phyloP scores from a whole-genome alignment of 1,140 invertebrate species.

The Pseudomyrmex concolor region DNA sequence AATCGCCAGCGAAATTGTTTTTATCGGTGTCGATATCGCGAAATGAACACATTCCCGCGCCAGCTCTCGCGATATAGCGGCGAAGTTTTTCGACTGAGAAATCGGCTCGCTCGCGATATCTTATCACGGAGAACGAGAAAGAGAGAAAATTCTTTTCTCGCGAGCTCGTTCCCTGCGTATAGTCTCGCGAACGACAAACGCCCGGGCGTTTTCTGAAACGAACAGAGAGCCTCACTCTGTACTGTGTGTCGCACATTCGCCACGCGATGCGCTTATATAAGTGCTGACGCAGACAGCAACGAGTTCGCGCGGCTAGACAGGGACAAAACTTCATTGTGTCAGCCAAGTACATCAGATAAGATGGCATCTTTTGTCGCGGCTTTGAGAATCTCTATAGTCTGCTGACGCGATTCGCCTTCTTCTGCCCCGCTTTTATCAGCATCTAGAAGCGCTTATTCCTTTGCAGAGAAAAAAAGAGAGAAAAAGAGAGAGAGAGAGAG shows the following conservation, averaged over 20 bases:
- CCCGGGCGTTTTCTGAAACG: slow-evolving; percentile 4
- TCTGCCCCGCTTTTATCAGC: slow-evolving; percentile 13
- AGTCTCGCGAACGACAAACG: slow-evolving; percentile 16
- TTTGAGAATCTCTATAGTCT: slow-evolving; percentile 35
- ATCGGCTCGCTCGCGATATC: slow-evolving; percentile 59
- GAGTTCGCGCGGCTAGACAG: slow-evolving; percentile 34
- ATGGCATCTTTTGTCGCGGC: slow-evolving; percentile 63
- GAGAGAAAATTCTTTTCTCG: slow-evolving; percentile 19
- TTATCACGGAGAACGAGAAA: slow-evolving; percentile 36
- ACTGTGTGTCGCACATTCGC: slow-evolving; percentile 11
- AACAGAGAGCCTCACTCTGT: neutral
- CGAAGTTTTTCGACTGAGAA: slow-evolving; percentile 59
- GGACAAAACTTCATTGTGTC: slow-evolving; percentile 51
- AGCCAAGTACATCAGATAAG: slow-evolving; percentile 62
- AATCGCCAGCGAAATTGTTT: slow-evolving; percentile 47
- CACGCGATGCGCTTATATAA: slow-evolving; percentile 45
- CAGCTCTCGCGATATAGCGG: slow-evolving; percentile 15
- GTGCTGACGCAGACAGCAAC: slow-evolving; percentile 48
- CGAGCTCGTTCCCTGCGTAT: neutral
- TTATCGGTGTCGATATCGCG: slow-evolving; percentile 62
- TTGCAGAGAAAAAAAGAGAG: slow-evolving; percentile 1
- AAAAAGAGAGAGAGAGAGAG: neutral
- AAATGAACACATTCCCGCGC: slow-evolving; percentile 58
- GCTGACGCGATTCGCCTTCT: slow-evolving; percentile 55
- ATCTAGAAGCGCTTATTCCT: slow-evolving; percentile 13